A percentile compares a stretch with the other conserved stretches of the same genome.
Conservation (phyloP, 1,140 invertebrate species). For the Drosophila sp. region DNA sequence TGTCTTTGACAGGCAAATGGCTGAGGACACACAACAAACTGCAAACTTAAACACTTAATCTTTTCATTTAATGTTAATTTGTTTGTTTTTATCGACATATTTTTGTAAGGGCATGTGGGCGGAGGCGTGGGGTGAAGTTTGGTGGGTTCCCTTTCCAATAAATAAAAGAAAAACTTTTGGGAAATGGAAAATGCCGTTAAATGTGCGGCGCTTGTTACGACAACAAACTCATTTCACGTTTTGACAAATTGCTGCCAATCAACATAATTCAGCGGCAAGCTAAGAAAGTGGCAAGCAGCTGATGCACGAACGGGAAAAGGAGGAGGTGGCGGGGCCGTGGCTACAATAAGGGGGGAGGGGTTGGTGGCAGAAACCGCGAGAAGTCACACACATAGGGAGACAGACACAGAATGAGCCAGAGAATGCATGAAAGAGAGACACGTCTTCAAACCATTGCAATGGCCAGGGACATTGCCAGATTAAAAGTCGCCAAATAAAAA, state of each 20-base stretch:
- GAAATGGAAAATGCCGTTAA: conserved; percentile 56
- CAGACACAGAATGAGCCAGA: conserved; percentile 6
- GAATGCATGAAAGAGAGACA: conserved; percentile 21
- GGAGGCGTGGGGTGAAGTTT: neutral
- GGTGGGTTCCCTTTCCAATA: neutral
- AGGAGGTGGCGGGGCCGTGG: neutral
- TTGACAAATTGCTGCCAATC: conserved; percentile 83
- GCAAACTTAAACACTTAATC: conserved; percentile 82
- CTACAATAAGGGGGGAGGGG: neutral
- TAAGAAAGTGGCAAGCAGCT: conserved; percentile 44
- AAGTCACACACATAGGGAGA: conserved; percentile 9
- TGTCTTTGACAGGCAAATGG: conserved; percentile 59
- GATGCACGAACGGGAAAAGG: neutral
- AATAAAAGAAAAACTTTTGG: neutral
- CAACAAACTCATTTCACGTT: conserved; percentile 81
- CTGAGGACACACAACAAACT: conserved; percentile 51
- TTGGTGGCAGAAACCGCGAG: conserved; percentile 9
- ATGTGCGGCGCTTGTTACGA: conserved; percentile 77
- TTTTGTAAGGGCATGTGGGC: conserved; percentile 41
- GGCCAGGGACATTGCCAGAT: conserved; percentile 31
- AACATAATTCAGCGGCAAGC: conserved; percentile 75
- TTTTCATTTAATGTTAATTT: conserved; percentile 83
- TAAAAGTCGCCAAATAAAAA: conserved; percentile 45
- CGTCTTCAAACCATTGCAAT: conserved; percentile 38
- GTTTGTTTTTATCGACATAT: conserved; percentile 83